Percentiles rank a stretch among this genome's conserved stretches.
These are phyloP conservation scores for Pristionchus mayeri DNA, from an alignment of 2,888 invertebrate species.

Conservation along the genomic window DNA sequence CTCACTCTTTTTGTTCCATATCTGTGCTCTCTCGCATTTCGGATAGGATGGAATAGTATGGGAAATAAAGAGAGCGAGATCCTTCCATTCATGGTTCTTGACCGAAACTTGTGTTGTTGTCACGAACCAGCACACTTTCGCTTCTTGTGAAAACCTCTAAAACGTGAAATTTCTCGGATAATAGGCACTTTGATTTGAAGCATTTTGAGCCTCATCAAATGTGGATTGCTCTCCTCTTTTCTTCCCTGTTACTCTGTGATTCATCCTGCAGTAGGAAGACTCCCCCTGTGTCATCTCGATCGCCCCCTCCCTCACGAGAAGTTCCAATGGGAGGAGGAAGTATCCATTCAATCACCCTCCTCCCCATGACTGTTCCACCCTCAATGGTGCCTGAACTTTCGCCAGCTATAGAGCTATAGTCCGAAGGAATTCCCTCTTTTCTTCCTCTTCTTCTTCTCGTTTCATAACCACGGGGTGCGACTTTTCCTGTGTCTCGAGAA, in stretches of 20 bases:
- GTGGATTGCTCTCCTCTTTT: no score
- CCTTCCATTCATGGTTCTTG: neutral
- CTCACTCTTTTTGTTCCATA: slow-evolving; percentile 6
- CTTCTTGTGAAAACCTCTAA: no score
- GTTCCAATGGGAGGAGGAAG: neutral
- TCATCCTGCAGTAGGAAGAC: neutral
- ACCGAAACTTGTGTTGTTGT: slow-evolving; percentile 3
- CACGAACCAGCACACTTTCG: neutral
- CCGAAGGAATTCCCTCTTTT: neutral
- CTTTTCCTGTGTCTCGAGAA: neutral
- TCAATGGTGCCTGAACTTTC: neutral
- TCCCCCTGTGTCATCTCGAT: neutral
- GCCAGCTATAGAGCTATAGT: neutral
- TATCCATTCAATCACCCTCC: slow-evolving; percentile 16
- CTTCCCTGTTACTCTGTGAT: no score
- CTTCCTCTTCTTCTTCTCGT: neutral
- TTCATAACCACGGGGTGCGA: neutral
- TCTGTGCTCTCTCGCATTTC: neutral
- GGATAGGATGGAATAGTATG: neutral
- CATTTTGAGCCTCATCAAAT: no score
- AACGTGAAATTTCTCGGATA: no score
- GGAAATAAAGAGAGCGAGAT: neutral
- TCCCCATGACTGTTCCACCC: neutral
- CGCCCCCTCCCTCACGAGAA: neutral
- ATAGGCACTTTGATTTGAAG: no score